A percentile compares a stretch with the other conserved stretches of the same genome.
Conservation (phyloP, 2,888 invertebrate genomes). For the Helicoverpa assulta region DNA sequence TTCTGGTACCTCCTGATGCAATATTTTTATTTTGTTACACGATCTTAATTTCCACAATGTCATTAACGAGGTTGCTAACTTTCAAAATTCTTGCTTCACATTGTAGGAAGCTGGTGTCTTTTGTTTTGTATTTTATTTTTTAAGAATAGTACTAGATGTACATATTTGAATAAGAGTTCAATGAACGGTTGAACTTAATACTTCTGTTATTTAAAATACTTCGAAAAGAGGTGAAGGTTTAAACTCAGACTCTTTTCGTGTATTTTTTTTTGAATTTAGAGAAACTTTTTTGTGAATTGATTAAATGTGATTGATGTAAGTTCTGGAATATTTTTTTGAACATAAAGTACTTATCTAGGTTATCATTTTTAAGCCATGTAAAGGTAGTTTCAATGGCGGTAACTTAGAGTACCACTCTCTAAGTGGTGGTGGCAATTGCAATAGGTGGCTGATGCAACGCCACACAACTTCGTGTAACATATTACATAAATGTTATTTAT, state of each 20-base stretch:
- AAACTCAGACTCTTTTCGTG: no score
- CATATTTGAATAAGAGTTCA: neutral
- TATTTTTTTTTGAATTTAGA: neutral
- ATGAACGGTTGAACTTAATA: neutral
- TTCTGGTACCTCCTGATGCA: constrained; percentile 45
- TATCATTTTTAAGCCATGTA: neutral
- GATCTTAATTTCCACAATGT: constrained; percentile 23
- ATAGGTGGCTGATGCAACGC: constrained; percentile 78
- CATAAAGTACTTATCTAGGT: neutral
- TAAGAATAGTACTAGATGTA: neutral
- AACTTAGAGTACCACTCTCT: constrained; percentile 31
- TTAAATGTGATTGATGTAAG: neutral
- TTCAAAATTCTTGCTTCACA: constrained; percentile 25
- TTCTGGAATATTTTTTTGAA: constrained; percentile 6
- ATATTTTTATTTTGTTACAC: constrained; percentile 47
- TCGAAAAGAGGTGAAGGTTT: no score
- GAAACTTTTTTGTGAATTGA: neutral
- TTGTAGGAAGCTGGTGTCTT: constrained; percentile 8
- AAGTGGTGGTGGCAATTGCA: constrained; percentile 47
- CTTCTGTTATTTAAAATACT: no score
- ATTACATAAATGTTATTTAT: constrained; percentile 40
- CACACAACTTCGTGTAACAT: constrained; percentile 43
- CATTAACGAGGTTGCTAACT: constrained; percentile 52
- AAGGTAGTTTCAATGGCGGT: constrained; percentile 27
- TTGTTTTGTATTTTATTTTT: constrained; percentile 19